These are phyloP conservation scores for Mythimna pallens DNA, from an alignment of 2,888 invertebrate species.

Conservation along the genomic window DNA sequence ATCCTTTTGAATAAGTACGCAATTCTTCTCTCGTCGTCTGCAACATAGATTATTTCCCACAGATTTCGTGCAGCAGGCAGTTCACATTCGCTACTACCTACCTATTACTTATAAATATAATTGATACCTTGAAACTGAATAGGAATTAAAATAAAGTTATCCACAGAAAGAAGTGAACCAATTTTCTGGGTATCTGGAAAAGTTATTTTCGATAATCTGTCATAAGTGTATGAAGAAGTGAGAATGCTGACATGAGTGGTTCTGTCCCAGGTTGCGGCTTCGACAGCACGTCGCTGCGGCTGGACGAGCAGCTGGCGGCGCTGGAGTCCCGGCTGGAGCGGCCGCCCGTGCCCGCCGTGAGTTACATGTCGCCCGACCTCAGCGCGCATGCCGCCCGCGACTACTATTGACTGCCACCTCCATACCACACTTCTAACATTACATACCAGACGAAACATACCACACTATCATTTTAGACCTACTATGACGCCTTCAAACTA, in stretches of 20 bases:
- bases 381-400: conserved; percentile 66
- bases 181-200: too few species aligned
- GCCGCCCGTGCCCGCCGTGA: conserved; percentile 92
- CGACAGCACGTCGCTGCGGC: conserved; percentile 93
- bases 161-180: too few species aligned
- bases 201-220: too few species aligned
- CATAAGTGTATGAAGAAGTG: neutral
- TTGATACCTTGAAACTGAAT: too few species aligned
- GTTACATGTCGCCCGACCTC: conserved; percentile 78
- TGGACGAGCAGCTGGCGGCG: conserved; percentile 95
- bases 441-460: neutral
- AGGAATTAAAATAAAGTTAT: too few species aligned
- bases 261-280: conserved; percentile 88
- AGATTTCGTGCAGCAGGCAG: too few species aligned
- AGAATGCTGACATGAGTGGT: neutral
- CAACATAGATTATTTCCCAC: too few species aligned
- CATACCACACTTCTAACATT: neutral
- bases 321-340: conserved; percentile 94
- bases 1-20: too few species aligned
- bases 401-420: conserved; percentile 76
- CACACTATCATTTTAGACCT: neutral
- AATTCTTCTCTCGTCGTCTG: too few species aligned
- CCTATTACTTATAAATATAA: too few species aligned
- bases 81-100: too few species aligned
- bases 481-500: neutral